phyloP scores from a whole-genome alignment of 2,888 invertebrate genomes.

The Phengaris arion region DNA sequence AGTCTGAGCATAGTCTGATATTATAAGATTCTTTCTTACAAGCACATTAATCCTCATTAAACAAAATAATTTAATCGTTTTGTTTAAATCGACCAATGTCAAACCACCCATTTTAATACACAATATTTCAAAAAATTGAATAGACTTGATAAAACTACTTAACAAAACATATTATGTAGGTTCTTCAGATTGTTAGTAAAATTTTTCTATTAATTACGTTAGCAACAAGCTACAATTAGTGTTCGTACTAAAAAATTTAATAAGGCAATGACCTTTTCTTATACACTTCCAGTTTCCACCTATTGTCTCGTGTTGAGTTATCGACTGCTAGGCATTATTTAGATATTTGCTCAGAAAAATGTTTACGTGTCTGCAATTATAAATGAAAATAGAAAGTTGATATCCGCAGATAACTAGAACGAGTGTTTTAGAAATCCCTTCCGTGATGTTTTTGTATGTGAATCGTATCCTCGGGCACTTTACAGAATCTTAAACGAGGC shows the following conservation, averaged over 20 bases:
- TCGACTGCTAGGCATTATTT: constrained; percentile 1
- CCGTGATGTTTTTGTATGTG: not conserved
- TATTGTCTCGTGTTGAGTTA: constrained; percentile 32
- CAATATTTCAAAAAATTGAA: no score
- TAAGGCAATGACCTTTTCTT: constrained; percentile 15
- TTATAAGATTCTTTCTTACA: not conserved
- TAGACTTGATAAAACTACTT: no score
- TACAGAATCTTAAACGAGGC: constrained; percentile 29
- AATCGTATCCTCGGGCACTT: constrained; percentile 28
- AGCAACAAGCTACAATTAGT: not conserved
- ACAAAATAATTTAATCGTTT: not conserved
- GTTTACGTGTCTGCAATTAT: constrained; percentile 36
- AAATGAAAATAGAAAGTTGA: constrained; percentile 38
- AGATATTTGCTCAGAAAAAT: constrained; percentile 25
- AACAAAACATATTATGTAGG: not conserved
- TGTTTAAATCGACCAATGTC: no score
- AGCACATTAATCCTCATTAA: not conserved
- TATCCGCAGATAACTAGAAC: constrained; percentile 33
- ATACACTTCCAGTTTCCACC: constrained; percentile 31
- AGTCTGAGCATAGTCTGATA: not conserved
- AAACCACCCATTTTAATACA: no score
- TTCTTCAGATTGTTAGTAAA: no score
- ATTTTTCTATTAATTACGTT: no score
- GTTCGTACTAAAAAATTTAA: not conserved
- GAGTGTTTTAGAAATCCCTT: constrained; percentile 26